These are phyloP conservation scores for Brachypterus glaber DNA, from an alignment of 2,888 invertebrate genomes.

Conservation along the genomic window DNA sequence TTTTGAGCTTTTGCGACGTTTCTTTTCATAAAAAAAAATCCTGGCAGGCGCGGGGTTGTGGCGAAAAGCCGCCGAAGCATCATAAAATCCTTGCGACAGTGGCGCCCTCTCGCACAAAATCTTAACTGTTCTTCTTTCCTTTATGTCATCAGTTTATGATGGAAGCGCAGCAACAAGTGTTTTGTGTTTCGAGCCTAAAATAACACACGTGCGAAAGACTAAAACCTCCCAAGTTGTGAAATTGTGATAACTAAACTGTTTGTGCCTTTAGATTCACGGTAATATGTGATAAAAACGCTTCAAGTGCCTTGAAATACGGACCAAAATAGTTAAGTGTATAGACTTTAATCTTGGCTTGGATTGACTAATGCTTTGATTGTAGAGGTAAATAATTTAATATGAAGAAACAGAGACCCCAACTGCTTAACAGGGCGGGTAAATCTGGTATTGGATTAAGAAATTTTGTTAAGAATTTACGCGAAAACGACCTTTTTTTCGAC, in stretches of 20 bases:
- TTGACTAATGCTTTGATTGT: not conserved
- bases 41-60: too few species aligned
- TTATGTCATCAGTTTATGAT: constrained; percentile 27
- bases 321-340: too few species aligned
- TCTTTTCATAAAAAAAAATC: constrained; percentile 6
- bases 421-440: constrained; percentile 20
- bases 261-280: too few species aligned
- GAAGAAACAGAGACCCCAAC: constrained; percentile 23
- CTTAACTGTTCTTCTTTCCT: constrained; percentile 18
- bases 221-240: too few species aligned
- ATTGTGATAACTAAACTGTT: too few species aligned
- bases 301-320: too few species aligned
- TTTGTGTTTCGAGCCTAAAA: constrained; percentile 24
- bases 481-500: constrained; percentile 23
- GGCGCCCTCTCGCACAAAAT: constrained; percentile 17
- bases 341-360: not conserved
- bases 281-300: too few species aligned
- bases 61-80: constrained; percentile 8
- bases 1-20: constrained; percentile 7
- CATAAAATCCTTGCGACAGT: constrained; percentile 7
- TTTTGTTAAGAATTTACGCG: constrained; percentile 21
- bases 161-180: constrained; percentile 34
- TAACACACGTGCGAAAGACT: constrained; percentile 22
- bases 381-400: constrained; percentile 12
- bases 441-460: constrained; percentile 20